Conservation (phyloP, 2,113 vertebrate genomes). For the Pseudolaguvia tuberculata region DNA sequence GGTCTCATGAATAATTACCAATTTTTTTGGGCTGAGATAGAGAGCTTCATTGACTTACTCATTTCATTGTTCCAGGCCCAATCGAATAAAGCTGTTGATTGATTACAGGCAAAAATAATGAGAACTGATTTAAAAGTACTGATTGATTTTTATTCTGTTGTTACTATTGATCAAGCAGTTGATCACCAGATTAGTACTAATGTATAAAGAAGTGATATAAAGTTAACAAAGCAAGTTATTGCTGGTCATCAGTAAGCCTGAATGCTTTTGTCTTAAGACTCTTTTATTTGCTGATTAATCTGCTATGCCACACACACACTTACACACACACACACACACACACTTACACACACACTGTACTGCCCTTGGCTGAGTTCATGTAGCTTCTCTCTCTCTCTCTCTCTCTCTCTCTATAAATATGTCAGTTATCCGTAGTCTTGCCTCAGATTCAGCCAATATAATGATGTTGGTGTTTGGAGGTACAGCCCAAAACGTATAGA, state of each 20-base stretch:
- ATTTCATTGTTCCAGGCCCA: background rate
- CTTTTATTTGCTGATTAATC: constrained; percentile 22
- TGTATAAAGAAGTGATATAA: background rate
- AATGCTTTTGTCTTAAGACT: constrained; percentile 6
- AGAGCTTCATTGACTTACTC: background rate
- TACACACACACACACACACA: constrained; percentile 3
- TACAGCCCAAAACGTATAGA: constrained; percentile 14
- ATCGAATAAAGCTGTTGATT: background rate
- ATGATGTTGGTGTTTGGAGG: constrained; percentile 4
- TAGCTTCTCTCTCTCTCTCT: background rate
- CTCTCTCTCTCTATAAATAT: constrained; percentile 4
- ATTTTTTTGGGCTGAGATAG: background rate
- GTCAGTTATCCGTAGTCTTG: constrained; percentile 24
- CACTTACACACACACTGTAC: background rate
- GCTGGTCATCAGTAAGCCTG: constrained; percentile 15
- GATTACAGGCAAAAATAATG: background rate
- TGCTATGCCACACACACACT: constrained; percentile 8
- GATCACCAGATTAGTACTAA: background rate
- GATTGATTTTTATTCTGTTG: background rate
- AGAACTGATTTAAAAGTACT: background rate
- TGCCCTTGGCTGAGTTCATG: background rate
- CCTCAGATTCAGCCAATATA: constrained; percentile 12
- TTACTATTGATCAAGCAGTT: background rate
- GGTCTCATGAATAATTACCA: background rate
- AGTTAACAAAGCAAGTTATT: constrained; percentile 4